Percentiles rank a stretch among this genome's conserved stretches.
Evolutionary conservation across 2,113 vertebrate species (phyloP).

Genomic region (Drymodes brunneopygia): DNA sequence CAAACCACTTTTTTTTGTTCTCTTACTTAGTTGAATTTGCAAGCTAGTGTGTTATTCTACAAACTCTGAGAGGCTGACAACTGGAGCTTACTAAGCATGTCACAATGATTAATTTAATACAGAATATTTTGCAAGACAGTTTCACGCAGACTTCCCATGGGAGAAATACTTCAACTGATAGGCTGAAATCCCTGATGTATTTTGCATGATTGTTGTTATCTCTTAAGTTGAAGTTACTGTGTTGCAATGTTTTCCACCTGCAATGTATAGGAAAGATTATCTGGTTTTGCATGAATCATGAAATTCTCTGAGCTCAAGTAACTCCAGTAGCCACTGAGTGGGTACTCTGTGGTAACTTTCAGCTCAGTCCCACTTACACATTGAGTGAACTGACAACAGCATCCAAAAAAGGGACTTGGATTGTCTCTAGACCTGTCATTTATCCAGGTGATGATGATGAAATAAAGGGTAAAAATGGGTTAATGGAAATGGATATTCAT

Average conservation of each 20-base stretch:
- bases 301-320: not conserved
- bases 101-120: not conserved
- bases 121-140: not conserved
- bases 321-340: not conserved
- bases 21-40: not conserved
- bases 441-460: not conserved
- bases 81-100: not conserved
- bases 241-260: not conserved
- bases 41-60: not conserved
- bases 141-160: not conserved
- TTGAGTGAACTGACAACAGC: not conserved
- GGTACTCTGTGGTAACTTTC: not conserved
- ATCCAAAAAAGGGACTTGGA: not conserved
- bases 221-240: not conserved
- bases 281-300: not conserved
- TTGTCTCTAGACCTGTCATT: not conserved
- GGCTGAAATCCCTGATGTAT: not conserved
- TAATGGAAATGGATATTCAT: not conserved
- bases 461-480: not conserved
- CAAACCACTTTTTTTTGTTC: not conserved
- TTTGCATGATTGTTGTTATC: not conserved
- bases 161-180: not conserved
- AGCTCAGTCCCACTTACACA: not conserved
- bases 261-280: not conserved
- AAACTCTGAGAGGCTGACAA: not conserved